A percentile compares a stretch with the other conserved stretches of the same genome.
phyloP scores from a whole-genome alignment of 2,888 invertebrate species.

The Patella pellucida region DNA sequence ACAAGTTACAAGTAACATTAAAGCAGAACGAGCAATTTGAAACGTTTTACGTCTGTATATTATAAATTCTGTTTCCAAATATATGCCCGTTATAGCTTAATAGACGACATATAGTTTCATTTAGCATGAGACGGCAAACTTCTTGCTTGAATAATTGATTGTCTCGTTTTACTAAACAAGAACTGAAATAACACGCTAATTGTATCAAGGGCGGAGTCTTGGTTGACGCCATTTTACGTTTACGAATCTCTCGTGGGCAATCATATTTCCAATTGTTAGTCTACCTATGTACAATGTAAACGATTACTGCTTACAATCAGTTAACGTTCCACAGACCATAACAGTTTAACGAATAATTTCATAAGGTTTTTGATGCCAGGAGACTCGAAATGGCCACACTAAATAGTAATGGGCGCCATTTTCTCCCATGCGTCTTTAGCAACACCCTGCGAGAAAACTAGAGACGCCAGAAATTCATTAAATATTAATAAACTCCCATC shows the following conservation, averaged over 20 bases:
- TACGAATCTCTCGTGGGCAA: constrained; percentile 1
- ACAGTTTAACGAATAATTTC: constrained; percentile 7
- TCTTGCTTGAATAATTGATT: constrained; percentile 11
- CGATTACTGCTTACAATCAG: not conserved
- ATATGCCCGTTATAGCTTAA: too few relatives aligned
- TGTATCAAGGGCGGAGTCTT: constrained; percentile 4
- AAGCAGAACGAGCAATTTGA: too few relatives aligned
- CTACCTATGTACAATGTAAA: not conserved
- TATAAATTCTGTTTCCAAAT: too few relatives aligned
- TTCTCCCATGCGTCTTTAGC: constrained; percentile 4
- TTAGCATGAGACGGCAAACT: not conserved
- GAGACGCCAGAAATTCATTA: constrained; percentile 12
- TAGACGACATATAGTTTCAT: not conserved
- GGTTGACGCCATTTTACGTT: not conserved
- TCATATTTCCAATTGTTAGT: constrained; percentile 2
- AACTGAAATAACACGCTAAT: constrained; percentile 3
- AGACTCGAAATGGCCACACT: not conserved
- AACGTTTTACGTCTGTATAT: too few relatives aligned
- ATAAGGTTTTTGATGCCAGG: constrained; percentile 3
- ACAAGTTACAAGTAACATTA: too few relatives aligned
- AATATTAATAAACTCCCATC: constrained; percentile 10
- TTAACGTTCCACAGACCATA: constrained; percentile 2
- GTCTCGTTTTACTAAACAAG: constrained; percentile 4
- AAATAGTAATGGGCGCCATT: constrained; percentile 4
- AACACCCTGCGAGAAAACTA: not conserved